A percentile compares a stretch with the other conserved stretches of the same genome.
Evolutionary conservation across 64 coral and sea anemone species (phyloP).

Genomic region (Montipora foliosa): DNA sequence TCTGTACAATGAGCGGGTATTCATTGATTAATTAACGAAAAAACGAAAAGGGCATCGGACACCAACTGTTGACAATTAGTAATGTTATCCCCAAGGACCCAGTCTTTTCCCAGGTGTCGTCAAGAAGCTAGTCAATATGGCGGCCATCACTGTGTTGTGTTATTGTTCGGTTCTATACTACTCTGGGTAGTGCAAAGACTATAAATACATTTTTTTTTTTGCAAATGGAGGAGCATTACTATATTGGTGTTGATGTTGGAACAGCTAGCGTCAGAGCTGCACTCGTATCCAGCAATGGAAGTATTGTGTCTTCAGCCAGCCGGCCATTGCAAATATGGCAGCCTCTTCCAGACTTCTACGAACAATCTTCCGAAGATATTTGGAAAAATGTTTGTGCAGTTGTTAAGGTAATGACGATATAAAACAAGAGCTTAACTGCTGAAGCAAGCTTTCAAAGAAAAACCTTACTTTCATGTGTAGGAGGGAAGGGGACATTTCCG

Average conservation of each 20-base stretch:
- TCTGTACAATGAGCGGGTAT: no score
- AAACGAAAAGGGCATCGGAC: no score
- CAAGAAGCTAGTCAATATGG: neutral
- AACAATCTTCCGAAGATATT: slow-evolving; percentile 85
- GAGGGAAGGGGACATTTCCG: no score
- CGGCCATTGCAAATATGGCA: slow-evolving; percentile 76
- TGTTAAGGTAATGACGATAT: slow-evolving; percentile 63
- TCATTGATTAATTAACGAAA: no score
- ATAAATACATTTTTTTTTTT: neutral
- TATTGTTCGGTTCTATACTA: no score
- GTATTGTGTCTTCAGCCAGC: slow-evolving; percentile 17
- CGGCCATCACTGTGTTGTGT: no score
- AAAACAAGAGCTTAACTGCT: no score
- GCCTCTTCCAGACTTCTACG: slow-evolving; percentile 47
- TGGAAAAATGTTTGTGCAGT: slow-evolving; percentile 74
- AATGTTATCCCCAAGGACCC: no score
- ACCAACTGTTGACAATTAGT: no score
- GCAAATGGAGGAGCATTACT: slow-evolving; percentile 53
- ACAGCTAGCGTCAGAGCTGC: slow-evolving; percentile 85
- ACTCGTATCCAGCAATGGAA: slow-evolving; percentile 76
- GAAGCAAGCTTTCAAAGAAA: no score
- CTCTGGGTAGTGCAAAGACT: neutral
- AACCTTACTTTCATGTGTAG: no score
- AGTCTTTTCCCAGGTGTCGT: no score
- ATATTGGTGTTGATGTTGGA: slow-evolving; percentile 92